Conservation (phyloP, 92 coral and sea anemone species). For the Pocillopora meandrina region DNA sequence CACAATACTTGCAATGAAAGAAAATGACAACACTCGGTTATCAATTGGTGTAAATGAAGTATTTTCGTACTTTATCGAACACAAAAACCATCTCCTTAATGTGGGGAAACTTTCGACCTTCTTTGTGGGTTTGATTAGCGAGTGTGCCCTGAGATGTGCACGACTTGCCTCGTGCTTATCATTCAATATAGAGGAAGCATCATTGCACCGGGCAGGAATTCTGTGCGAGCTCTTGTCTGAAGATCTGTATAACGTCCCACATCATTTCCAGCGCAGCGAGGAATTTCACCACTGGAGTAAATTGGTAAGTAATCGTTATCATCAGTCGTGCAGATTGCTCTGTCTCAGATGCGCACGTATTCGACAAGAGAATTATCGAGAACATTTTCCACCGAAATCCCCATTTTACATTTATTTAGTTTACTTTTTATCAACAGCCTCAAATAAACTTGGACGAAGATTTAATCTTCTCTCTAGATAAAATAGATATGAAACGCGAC, state of each 20-base stretch:
- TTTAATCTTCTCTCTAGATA: no score
- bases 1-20: neutral
- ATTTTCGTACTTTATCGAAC: constrained; percentile 4
- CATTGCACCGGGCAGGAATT: neutral
- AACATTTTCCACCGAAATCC: no score
- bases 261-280: neutral
- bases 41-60: neutral
- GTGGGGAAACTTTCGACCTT: neutral
- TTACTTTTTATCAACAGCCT: no score
- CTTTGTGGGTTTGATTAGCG: constrained; percentile 4
- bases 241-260: neutral
- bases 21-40: neutral
- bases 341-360: no score
- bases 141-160: neutral
- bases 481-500: no score
- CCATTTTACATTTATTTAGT: no score
- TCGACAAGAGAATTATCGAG: no score
- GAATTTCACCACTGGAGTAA: constrained; percentile 13
- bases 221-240: neutral
- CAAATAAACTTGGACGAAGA: no score
- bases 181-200: neutral
- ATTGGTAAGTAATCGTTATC: neutral
- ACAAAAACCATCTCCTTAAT: constrained; percentile 12
- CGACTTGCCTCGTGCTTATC: neutral
- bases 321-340: no score